A percentile compares a stretch with the other conserved stretches of the same genome.
Evolutionary conservation across 2,113 vertebrate species (phyloP).

Genomic region (Ginglymostoma cirratum): DNA sequence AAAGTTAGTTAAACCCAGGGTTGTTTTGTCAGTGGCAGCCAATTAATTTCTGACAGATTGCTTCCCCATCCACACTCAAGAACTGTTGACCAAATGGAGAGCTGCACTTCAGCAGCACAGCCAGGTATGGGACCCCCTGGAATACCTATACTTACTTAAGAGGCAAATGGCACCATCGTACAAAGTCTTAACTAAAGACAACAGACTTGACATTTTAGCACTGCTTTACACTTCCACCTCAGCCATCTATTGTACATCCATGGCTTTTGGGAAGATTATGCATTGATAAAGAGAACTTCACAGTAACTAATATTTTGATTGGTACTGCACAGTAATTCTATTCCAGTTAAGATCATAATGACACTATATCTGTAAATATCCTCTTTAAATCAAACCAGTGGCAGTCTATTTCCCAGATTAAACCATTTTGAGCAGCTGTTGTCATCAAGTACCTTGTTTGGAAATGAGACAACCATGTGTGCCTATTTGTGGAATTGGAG

Average conservation of each 20-base stretch:
- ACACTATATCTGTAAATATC: neutral
- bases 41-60: too few species aligned
- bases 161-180: too few species aligned
- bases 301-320: neutral
- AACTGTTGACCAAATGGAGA: too few species aligned
- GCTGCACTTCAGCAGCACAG: too few species aligned
- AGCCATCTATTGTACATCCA: neutral
- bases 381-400: neutral
- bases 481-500: slow-evolving; percentile 66
- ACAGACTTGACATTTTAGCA: neutral
- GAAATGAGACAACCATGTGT: slow-evolving; percentile 49
- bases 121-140: too few species aligned
- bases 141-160: too few species aligned
- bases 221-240: neutral
- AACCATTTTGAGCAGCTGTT: slow-evolving; percentile 55
- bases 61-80: too few species aligned
- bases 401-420: neutral
- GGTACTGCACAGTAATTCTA: neutral
- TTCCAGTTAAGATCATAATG: neutral
- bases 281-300: neutral
- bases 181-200: neutral
- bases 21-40: too few species aligned
- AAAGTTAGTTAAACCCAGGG: too few species aligned
- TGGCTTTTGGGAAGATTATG: neutral
- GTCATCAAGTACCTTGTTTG: slow-evolving; percentile 60